phyloP scores from a whole-genome alignment of 2,888 invertebrate genomes.

The Acanthococcus lagerstroemiae region DNA sequence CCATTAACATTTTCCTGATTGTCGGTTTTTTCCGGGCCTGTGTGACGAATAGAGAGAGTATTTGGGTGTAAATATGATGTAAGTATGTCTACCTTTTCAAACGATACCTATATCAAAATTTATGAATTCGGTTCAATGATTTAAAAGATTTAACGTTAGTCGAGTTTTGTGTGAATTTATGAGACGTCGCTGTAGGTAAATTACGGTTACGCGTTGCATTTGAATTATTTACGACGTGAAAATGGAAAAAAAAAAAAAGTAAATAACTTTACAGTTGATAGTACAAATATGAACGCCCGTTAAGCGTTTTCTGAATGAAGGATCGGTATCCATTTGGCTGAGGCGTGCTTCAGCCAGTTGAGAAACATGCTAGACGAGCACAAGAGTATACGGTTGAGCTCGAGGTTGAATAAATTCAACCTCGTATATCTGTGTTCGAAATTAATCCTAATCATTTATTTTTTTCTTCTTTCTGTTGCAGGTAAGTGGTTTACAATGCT shows the following conservation, averaged over 20 bases:
- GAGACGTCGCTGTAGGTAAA: constrained; percentile 28
- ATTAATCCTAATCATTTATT: too few species aligned
- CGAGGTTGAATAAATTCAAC: too few species aligned
- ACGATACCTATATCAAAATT: constrained; percentile 26
- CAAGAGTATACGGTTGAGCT: too few species aligned
- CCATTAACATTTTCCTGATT: constrained; percentile 20
- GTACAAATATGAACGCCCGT: neutral
- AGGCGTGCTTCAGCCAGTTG: too few species aligned
- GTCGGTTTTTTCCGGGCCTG: constrained; percentile 5
- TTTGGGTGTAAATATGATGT: constrained; percentile 8
- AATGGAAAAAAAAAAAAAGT: neutral
- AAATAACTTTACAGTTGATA: neutral
- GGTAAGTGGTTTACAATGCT: too few species aligned
- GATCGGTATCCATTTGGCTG: too few species aligned
- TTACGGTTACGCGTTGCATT: constrained; percentile 19
- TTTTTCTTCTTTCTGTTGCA: too few species aligned
- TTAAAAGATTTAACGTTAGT: constrained; percentile 19
- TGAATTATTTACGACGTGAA: constrained; percentile 25
- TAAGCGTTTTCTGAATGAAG: too few species aligned
- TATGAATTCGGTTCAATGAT: constrained; percentile 24
- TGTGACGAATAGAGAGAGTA: too few species aligned
- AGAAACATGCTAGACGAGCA: too few species aligned
- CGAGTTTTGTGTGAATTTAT: constrained; percentile 28
- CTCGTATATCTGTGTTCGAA: too few species aligned
- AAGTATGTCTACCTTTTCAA: neutral